phyloP scores from a whole-genome alignment of 2,797 vertebrate species.

The Diplodus puntazzo region DNA sequence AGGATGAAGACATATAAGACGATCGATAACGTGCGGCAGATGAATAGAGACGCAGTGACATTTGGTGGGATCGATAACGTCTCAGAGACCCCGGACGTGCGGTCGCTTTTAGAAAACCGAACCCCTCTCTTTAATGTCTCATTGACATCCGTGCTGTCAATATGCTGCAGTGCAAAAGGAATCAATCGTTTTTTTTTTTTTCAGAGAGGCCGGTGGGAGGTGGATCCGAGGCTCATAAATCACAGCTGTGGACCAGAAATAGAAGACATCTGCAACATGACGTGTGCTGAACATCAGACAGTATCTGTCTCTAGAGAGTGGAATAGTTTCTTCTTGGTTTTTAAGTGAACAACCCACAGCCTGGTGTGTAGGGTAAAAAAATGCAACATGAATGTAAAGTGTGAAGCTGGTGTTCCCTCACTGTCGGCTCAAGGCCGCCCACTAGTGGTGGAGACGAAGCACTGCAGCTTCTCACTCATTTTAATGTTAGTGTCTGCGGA shows the following conservation, averaged over 20 bases:
- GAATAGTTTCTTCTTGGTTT: not conserved
- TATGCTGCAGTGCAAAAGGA: conserved; percentile 41
- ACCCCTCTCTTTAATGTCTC: not conserved
- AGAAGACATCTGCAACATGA: not conserved
- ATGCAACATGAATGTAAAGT: conserved; percentile 61
- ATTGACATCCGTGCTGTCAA: conserved; percentile 31
- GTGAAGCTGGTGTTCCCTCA: not conserved
- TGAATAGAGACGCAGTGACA: conserved; percentile 40
- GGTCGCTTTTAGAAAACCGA: conserved; percentile 23
- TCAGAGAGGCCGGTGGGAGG: not conserved
- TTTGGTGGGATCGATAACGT: conserved; percentile 53
- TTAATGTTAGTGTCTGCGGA: not conserved
- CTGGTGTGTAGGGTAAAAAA: conserved; percentile 27
- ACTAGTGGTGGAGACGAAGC: conserved; percentile 47
- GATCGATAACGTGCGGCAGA: conserved; percentile 19
- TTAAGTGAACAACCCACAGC: not conserved
- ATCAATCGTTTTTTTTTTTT: conserved; percentile 11
- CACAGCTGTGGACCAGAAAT: not conserved
- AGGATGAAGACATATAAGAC: conserved; percentile 1
- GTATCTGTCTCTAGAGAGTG: not conserved
- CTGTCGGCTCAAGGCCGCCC: conserved; percentile 25
- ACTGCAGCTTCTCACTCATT: not conserved
- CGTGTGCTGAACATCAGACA: not conserved
- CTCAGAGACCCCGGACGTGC: conserved; percentile 13
- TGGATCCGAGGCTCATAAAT: not conserved